Evolutionary conservation across 2,888 invertebrate species (phyloP).

Genomic region (Troides oblongomaculatus): DNA sequence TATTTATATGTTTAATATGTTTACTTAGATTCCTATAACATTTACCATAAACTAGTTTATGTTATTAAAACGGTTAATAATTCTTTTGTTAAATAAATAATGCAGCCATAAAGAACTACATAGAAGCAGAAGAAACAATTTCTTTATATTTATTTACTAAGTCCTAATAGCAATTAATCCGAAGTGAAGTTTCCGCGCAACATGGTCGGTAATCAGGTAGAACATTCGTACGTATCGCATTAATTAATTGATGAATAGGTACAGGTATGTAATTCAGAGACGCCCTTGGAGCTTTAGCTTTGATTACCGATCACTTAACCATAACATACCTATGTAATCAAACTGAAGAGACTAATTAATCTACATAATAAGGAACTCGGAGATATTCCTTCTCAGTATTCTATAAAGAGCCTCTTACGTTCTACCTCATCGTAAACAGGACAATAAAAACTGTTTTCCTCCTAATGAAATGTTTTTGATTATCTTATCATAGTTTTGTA

Average conservation of each 20-base stretch:
- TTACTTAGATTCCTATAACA: too few relatives aligned
- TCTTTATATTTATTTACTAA: neutral
- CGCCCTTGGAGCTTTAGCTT: constrained; percentile 20
- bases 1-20: too few relatives aligned
- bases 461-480: neutral
- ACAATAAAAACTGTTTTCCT: constrained; percentile 20
- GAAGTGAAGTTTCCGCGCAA: constrained; percentile 1
- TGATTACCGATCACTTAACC: constrained; percentile 28
- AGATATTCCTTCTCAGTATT: neutral
- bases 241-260: constrained; percentile 30
- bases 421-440: constrained; percentile 12
- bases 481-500: neutral
- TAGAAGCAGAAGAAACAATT: too few relatives aligned
- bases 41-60: neutral
- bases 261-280: constrained; percentile 25
- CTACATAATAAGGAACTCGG: constrained; percentile 5
- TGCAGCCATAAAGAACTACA: neutral
- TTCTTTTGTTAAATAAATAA: neutral
- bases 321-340: constrained; percentile 21
- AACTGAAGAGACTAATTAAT: constrained; percentile 20
- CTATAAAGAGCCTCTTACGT: constrained; percentile 5
- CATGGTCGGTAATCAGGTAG: constrained; percentile 12
- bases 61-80: neutral
- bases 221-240: constrained; percentile 19
- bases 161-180: constrained; percentile 12